These are phyloP conservation scores for Brachionus paranguensis DNA, from an alignment of 1,140 invertebrate species.

Conservation along the genomic window DNA sequence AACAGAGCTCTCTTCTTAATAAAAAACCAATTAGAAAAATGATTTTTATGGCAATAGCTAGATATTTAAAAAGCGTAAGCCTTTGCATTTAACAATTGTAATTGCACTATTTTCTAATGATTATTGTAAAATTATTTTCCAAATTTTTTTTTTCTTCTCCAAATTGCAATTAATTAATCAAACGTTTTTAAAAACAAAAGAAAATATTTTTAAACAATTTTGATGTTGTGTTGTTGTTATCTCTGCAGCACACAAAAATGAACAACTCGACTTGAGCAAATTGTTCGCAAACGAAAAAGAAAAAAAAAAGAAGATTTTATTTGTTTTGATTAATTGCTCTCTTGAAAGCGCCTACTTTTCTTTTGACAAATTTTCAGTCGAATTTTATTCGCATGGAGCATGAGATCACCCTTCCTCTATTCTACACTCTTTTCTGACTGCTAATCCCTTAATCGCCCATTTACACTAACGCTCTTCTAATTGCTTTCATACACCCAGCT, in stretches of 20 bases:
- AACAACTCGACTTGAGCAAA: too few relatives aligned
- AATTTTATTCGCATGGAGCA: background rate
- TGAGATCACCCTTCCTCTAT: background rate
- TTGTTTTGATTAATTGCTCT: constrained; percentile 26
- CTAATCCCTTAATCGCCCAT: background rate
- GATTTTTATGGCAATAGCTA: background rate
- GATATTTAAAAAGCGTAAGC: background rate
- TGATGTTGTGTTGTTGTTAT: too few relatives aligned
- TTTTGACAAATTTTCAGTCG: constrained; percentile 20
- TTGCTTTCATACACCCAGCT: background rate
- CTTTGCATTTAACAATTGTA: background rate
- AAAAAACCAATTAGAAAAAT: constrained; percentile 8
- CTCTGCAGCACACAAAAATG: background rate
- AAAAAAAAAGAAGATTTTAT: background rate
- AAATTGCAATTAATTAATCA: constrained; percentile 39
- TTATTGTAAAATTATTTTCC: background rate
- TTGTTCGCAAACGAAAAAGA: too few relatives aligned
- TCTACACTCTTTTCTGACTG: background rate
- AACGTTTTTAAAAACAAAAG: background rate
- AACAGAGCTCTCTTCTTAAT: background rate
- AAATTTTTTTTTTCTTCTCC: background rate
- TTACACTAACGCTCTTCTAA: background rate
- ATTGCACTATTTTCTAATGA: constrained; percentile 2
- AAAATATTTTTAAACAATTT: background rate
- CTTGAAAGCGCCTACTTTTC: background rate